phyloP scores from a whole-genome alignment of 1,140 invertebrate genomes.

The Zophobas atratus region DNA sequence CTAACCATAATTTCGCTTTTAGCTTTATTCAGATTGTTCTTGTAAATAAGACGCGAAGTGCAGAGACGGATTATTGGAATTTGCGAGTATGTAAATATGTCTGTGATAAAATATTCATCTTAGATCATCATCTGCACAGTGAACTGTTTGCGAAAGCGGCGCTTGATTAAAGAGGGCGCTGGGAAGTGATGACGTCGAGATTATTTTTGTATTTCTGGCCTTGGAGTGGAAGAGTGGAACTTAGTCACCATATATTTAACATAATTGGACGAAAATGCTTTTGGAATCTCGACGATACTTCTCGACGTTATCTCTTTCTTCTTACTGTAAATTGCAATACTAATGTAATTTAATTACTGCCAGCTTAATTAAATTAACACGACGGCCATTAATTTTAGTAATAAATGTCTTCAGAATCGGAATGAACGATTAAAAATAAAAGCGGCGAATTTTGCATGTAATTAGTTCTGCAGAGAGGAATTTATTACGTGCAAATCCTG shows the following conservation, averaged over 20 bases:
- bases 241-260: no score
- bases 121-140: constrained; percentile 24
- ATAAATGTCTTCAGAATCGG: constrained; percentile 17
- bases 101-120: constrained; percentile 59
- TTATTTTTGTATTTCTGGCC: no score
- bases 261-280: no score
- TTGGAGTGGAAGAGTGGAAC: no score
- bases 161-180: neutral
- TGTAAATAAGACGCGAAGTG: constrained; percentile 54
- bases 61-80: constrained; percentile 42
- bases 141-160: neutral
- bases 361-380: constrained; percentile 46
- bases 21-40: constrained; percentile 52
- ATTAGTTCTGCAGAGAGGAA: neutral
- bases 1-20: constrained; percentile 24
- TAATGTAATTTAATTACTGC: constrained; percentile 39
- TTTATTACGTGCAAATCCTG: constrained; percentile 1
- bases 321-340: constrained; percentile 23
- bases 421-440: constrained; percentile 9
- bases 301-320: no score
- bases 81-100: constrained; percentile 58
- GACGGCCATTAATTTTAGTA: constrained; percentile 45
- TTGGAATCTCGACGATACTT: no score
- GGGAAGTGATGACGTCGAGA: no score
- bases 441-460: neutral